These are phyloP conservation scores for Tautogolabrus adspersus DNA, from an alignment of 2,113 vertebrate genomes.

Conservation along the genomic window DNA sequence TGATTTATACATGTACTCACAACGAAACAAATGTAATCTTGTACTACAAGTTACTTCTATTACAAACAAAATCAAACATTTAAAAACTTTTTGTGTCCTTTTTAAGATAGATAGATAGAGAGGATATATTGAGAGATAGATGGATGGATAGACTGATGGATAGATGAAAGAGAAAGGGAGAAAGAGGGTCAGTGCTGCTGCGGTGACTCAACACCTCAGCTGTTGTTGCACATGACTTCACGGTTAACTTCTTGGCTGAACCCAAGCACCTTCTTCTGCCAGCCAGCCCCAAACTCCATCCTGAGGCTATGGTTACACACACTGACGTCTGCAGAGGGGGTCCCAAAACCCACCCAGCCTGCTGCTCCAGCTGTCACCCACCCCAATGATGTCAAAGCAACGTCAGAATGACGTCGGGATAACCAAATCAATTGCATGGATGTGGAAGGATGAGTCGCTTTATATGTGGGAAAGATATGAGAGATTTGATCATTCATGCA, in stretches of 20 bases:
- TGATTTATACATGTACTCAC: not conserved
- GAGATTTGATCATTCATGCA: conserved; percentile 21
- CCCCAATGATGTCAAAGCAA: conserved; percentile 63
- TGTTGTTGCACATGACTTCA: conserved; percentile 77
- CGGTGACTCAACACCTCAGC: conserved; percentile 75
- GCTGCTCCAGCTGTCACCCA: conserved; percentile 68
- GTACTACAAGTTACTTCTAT: not conserved
- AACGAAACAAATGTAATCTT: not conserved
- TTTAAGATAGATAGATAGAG: conserved; percentile 14
- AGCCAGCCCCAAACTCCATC: conserved; percentile 63
- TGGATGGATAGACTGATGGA: not conserved
- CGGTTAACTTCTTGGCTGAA: conserved; percentile 76
- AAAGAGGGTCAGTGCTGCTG: conserved; percentile 36
- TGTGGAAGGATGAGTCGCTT: conserved; percentile 15
- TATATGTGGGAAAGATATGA: conserved; percentile 47
- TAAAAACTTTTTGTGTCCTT: not conserved
- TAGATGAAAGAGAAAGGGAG: conserved; percentile 6
- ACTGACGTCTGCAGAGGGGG: conserved; percentile 85
- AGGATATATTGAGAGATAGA: too few relatives aligned
- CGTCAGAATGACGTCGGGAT: conserved; percentile 45
- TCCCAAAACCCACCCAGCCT: conserved; percentile 62
- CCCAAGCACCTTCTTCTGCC: conserved; percentile 61
- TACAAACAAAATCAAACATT: too few relatives aligned
- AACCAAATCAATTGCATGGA: conserved; percentile 47
- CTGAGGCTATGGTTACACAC: conserved; percentile 73